phyloP scores from a whole-genome alignment of 2,113 vertebrate genomes.

The Ia io region DNA sequence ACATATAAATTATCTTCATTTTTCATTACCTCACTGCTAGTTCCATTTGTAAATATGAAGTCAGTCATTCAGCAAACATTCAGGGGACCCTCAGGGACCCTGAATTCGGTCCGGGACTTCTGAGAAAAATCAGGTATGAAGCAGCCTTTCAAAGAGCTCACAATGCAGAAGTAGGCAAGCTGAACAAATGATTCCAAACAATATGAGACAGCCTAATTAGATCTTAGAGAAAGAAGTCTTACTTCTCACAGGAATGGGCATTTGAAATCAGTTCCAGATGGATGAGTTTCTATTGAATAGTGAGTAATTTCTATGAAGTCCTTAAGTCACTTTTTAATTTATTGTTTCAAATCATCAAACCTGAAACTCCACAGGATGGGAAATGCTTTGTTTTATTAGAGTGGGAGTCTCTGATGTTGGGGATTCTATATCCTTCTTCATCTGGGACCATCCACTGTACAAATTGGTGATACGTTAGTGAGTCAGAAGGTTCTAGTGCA shows the following conservation, averaged over 20 bases:
- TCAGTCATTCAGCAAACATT: background rate
- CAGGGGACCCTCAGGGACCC: background rate
- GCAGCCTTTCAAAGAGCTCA: background rate
- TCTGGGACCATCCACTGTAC: background rate
- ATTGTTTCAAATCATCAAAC: background rate
- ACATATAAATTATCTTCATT: background rate
- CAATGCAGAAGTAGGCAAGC: background rate
- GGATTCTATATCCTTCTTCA: too few relatives aligned
- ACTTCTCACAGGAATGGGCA: background rate
- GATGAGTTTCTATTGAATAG: background rate
- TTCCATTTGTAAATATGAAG: background rate
- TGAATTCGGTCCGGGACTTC: background rate
- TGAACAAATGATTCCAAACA: background rate
- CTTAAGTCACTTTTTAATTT: background rate
- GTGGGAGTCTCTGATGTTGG: background rate
- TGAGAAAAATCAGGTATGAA: background rate
- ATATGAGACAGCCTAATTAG: background rate
- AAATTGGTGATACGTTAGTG: background rate
- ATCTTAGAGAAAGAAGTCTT: background rate
- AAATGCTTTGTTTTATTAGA: background rate
- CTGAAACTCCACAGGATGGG: background rate
- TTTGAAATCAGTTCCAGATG: background rate
- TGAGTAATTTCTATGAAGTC: background rate
- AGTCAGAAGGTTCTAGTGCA: background rate
- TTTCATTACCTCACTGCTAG: background rate